Evolutionary conservation across 2,113 vertebrate species (phyloP), one percentile per base, ranked within the genome.

Genomic region (Sebastes schlegelii): DNA sequence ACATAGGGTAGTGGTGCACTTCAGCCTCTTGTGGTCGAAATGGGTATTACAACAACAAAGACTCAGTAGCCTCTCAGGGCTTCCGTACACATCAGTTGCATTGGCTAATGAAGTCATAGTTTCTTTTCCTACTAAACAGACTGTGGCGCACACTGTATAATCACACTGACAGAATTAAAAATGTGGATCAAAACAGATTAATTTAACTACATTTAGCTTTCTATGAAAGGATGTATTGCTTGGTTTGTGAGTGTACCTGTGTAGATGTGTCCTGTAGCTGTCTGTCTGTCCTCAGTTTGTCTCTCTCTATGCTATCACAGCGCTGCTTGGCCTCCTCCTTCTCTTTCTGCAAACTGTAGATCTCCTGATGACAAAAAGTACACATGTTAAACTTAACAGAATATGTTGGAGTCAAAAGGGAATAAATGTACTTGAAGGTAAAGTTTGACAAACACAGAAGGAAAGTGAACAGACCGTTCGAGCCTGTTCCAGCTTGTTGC

Each of bases 401-500:
- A 23, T 4, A 26, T 16, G 5, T 14, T 3, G 7, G 9, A 6
- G 10, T 55, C 8, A 57, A 9, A 21, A 58, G 11, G 57, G 34
- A 77, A 79, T 48, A 26, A n/a, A 51, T 9, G 2, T 1, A 19
- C 19, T 45, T 57, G 7, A 57, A 54, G 12, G 9, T 26, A 16
- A 10, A 42, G 1, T 46, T 26, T 40, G 8, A 21, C 17, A 57
- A n/a, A 71, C 13, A 63, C 16, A 58, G 13, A 45, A 6, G 26
- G 3, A 54, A 17, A 14, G 9, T 61, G n/a, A 55, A 57, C 87
- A 23, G 54, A 98, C 97, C 96, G 94, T 97, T 94, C 97, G 97
- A 80, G 98, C 97, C 88, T 97, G 97, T 51, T 99, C 98, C 88
- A 99, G 96, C 85, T 99, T 99, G 86, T 93, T 93, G 76, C 97